A percentile compares a stretch with the other conserved stretches of the same genome.
These are phyloP conservation scores for Brachionus plicatilis DNA, from an alignment of 1,140 invertebrate genomes.

Conservation along the genomic window DNA sequence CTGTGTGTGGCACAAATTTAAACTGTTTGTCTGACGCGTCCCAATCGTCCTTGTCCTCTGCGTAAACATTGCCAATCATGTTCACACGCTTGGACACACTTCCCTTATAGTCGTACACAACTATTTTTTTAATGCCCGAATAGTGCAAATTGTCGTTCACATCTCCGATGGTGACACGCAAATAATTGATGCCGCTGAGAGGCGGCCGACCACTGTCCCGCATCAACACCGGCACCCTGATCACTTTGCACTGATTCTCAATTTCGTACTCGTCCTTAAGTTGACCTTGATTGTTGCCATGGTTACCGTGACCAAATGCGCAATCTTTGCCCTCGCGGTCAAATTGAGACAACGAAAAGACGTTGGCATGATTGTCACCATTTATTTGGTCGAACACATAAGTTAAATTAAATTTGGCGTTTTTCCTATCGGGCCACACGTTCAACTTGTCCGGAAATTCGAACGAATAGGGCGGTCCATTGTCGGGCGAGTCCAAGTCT, in stretches of 20 bases:
- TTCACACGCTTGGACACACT: conserved; percentile 59
- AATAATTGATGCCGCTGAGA: conserved; percentile 74
- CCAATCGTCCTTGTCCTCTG: conserved; percentile 94
- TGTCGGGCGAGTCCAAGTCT: conserved; percentile 62
- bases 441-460: conserved; percentile 59
- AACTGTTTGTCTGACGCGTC: conserved; percentile 93
- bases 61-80: conserved; percentile 81
- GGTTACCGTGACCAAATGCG: conserved; percentile 63
- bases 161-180: conserved; percentile 91
- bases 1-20: conserved; percentile 6
- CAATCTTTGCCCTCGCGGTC: conserved; percentile 88
- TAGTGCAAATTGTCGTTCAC: conserved; percentile 96
- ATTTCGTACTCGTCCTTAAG: conserved; percentile 67
- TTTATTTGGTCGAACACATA: conserved; percentile 90
- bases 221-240: conserved; percentile 52
- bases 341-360: conserved; percentile 60
- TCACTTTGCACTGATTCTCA: conserved; percentile 42
- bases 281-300: no score
- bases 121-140: conserved; percentile 87
- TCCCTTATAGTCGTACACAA: conserved; percentile 89
- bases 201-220: conserved; percentile 47
- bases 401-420: conserved; percentile 83
- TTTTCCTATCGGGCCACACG: conserved; percentile 64
- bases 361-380: conserved; percentile 65
- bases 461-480: conserved; percentile 89